Conservation (phyloP, 2,113 vertebrate genomes). For the Megaceryle maxima region DNA sequence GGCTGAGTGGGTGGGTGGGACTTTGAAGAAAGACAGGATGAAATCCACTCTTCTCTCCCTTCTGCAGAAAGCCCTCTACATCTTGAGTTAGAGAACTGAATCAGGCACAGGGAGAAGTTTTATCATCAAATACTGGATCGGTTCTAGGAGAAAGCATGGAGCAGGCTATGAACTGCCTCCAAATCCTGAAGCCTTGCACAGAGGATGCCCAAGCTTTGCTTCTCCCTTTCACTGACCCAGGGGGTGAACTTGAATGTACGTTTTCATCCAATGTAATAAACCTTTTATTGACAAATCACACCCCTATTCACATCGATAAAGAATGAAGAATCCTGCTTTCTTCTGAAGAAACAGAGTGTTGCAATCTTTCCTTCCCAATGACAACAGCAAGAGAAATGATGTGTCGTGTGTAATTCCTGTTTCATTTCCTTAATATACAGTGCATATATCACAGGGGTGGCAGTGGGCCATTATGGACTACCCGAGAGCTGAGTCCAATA, state of each 20-base stretch:
- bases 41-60: background rate
- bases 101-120: background rate
- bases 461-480: constrained; percentile 3
- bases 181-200: background rate
- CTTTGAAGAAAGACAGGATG: background rate
- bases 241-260: background rate
- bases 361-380: background rate
- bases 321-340: background rate
- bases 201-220: background rate
- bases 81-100: background rate
- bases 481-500: background rate
- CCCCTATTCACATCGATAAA: background rate
- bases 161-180: background rate
- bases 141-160: background rate
- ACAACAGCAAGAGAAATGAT: background rate
- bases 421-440: constrained; percentile 38
- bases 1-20: background rate
- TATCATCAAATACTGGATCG: background rate
- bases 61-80: background rate
- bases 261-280: background rate
- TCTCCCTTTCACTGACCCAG: background rate
- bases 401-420: background rate
- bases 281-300: background rate
- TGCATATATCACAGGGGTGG: background rate
- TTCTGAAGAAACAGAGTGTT: background rate